Evolutionary conservation across 2,797 vertebrate genomes (phyloP).

Genomic region (Danio albolineatus): DNA sequence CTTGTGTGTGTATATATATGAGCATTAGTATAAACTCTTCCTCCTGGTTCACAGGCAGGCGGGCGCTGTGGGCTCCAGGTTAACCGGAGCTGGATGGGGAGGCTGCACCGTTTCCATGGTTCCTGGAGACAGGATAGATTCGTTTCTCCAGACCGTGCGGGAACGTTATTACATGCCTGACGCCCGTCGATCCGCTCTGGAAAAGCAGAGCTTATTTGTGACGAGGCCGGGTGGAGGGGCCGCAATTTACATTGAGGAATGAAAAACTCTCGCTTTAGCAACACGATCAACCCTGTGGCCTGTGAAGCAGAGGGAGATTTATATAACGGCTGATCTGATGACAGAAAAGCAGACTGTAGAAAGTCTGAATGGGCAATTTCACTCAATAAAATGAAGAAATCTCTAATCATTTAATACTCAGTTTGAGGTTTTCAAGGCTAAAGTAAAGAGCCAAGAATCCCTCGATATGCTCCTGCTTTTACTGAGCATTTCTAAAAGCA

Average conservation of each 20-base stretch:
- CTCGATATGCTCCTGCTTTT: constrained; percentile 3
- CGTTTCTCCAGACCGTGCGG: constrained; percentile 86
- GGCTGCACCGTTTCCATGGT: constrained; percentile 97
- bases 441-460: background rate
- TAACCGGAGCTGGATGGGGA: constrained; percentile 97
- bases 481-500: background rate
- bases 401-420: background rate
- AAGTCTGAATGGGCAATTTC: constrained; percentile 8
- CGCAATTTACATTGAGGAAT: constrained; percentile 83
- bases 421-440: background rate
- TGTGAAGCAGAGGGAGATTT: background rate
- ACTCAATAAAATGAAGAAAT: background rate
- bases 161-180: constrained; percentile 83
- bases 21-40: background rate
- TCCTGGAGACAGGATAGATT: constrained; percentile 81
- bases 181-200: constrained; percentile 72
- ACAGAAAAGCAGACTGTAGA: background rate
- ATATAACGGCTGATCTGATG: background rate
- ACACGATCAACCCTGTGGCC: background rate
- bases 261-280: background rate
- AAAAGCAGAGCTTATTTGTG: constrained; percentile 88
- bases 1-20: no score
- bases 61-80: constrained; percentile 90
- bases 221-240: constrained; percentile 92
- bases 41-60: constrained; percentile 80